Conservation (phyloP, 2,888 invertebrate genomes). For the Oscheius sp. region DNA sequence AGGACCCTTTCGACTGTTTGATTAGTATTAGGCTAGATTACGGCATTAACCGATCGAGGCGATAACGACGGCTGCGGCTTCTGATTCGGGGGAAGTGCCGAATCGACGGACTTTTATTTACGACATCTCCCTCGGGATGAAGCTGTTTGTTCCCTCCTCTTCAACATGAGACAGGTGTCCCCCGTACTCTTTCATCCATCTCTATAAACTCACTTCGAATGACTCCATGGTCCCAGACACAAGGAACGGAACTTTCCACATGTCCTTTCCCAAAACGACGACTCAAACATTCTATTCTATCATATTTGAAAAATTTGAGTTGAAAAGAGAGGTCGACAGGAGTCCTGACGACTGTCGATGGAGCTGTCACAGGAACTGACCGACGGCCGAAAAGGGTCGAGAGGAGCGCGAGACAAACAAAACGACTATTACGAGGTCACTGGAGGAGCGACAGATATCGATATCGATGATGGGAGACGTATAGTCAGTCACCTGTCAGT, state of each 20-base stretch:
- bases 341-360: not conserved
- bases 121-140: constrained; percentile 7
- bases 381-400: constrained; percentile 5
- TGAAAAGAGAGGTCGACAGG: not conserved
- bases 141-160: not conserved
- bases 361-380: not conserved
- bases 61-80: constrained; percentile 2
- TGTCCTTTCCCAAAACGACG: constrained; percentile 5
- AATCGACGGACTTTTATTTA: constrained; percentile 22
- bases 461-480: too few species aligned
- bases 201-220: not conserved
- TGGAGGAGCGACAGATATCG: too few species aligned
- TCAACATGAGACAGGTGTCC: not conserved
- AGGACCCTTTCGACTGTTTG: constrained; percentile 20
- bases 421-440: constrained; percentile 21
- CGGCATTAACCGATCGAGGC: constrained; percentile 15
- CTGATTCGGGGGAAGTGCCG: not conserved
- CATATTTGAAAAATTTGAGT: not conserved
- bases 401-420: not conserved
- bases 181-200: too few species aligned
- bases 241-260: constrained; percentile 10
- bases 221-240: constrained; percentile 11
- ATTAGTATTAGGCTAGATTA: constrained; percentile 20
- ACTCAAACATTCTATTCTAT: not conserved
- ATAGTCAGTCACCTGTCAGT: constrained; percentile 12